Evolutionary conservation across 2,888 invertebrate species (phyloP).

Genomic region (Dolichopus griseipennis): DNA sequence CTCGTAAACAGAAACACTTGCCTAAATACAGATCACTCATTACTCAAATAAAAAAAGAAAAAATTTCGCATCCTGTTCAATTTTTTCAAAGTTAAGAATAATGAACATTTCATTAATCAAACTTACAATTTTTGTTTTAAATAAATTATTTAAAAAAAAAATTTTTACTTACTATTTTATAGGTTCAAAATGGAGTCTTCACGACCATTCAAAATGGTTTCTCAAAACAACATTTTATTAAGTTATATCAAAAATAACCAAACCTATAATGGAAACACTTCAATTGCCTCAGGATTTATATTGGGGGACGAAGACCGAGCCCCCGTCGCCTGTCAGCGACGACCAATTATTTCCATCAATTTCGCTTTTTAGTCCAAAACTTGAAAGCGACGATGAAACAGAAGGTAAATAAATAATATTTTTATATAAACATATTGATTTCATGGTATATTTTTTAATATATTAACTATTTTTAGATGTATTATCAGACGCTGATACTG

Average conservation of each 20-base stretch:
- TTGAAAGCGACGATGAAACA: slow-evolving; percentile 12
- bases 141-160: too few relatives aligned
- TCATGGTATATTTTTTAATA: neutral
- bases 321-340: slow-evolving; percentile 35
- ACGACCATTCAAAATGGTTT: neutral
- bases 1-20: too few relatives aligned
- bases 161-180: neutral
- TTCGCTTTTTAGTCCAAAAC: slow-evolving; percentile 17
- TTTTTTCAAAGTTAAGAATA: too few relatives aligned
- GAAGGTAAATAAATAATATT: slow-evolving; percentile 18
- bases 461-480: neutral
- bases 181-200: neutral
- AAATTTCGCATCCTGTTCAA: too few relatives aligned
- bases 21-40: too few relatives aligned
- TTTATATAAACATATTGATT: neutral
- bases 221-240: slow-evolving; percentile 11
- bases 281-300: slow-evolving; percentile 37
- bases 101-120: too few relatives aligned
- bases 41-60: too few relatives aligned
- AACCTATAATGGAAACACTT: slow-evolving; percentile 36
- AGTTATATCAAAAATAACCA: neutral
- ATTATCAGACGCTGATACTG: neutral
- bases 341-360: slow-evolving; percentile 33
- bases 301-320: slow-evolving; percentile 42
- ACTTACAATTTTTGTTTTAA: too few relatives aligned